Conservation (phyloP, 2,113 vertebrate species). For the Calidris pugnax region DNA sequence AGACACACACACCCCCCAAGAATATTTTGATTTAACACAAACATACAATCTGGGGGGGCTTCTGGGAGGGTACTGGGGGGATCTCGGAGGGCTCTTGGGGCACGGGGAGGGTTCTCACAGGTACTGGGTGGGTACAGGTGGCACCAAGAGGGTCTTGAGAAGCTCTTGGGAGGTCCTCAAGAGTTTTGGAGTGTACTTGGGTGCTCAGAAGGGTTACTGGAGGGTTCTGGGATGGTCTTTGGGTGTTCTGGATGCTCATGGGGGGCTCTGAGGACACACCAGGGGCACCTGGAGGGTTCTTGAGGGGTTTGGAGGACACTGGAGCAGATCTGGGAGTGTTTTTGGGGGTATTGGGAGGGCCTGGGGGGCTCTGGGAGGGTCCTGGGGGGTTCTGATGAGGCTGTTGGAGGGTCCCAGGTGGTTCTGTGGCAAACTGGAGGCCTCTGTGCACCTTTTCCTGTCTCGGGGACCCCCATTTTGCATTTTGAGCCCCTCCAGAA, state of each 20-base stretch:
- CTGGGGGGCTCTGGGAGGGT: not conserved
- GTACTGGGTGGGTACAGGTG: not conserved
- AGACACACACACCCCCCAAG: not conserved
- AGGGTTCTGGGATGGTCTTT: not conserved
- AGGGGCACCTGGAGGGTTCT: not conserved
- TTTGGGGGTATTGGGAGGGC: not conserved
- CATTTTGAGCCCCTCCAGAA: not conserved
- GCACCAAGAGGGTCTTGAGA: not conserved
- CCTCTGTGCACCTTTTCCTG: no score
- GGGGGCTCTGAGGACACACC: not conserved
- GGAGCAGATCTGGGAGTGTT: not conserved
- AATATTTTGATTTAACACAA: no score
- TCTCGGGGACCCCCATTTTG: not conserved
- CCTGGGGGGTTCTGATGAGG: no score
- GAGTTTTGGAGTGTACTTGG: not conserved
- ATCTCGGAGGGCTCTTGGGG: not conserved
- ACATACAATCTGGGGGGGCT: not conserved
- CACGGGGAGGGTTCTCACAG: not conserved
- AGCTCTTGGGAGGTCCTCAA: not conserved
- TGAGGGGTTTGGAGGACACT: not conserved
- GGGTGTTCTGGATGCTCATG: not conserved
- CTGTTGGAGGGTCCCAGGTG: no score
- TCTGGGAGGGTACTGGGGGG: not conserved
- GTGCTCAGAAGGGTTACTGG: not conserved
- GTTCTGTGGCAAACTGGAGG: no score